Evolutionary conservation across 2,797 vertebrate species (phyloP).

Genomic region (Malurus splendens): DNA sequence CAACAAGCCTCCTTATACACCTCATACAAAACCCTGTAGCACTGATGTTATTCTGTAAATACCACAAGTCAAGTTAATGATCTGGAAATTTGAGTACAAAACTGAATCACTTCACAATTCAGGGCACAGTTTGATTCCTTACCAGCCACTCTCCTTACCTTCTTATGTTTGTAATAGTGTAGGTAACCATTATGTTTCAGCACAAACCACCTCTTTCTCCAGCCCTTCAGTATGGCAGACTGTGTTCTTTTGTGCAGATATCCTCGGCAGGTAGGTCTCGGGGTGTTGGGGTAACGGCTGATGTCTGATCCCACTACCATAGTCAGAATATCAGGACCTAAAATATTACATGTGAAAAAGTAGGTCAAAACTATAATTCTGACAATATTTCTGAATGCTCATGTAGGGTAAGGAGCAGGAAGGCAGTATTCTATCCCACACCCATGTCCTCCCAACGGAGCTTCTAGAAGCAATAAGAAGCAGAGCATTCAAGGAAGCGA

Average conservation of each 20-base stretch:
- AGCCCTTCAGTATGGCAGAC: slow-evolving; percentile 83
- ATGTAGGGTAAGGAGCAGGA: not conserved
- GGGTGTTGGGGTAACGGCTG: slow-evolving; percentile 80
- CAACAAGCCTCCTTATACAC: not conserved
- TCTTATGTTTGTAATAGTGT: slow-evolving; percentile 87
- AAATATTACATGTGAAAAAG: not conserved
- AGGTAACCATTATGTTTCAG: slow-evolving; percentile 85
- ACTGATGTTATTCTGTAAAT: not conserved
- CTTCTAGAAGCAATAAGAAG: not conserved
- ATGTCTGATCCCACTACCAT: slow-evolving; percentile 89
- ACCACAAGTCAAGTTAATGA: not conserved
- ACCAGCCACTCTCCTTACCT: slow-evolving; percentile 70
- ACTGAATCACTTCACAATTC: not conserved
- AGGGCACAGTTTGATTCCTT: not conserved
- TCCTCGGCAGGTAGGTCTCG: slow-evolving; percentile 82
- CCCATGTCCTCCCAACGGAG: not conserved
- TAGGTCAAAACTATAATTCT: not conserved
- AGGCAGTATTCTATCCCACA: fast-evolving
- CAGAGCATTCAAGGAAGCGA: not conserved
- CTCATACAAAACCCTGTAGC: not conserved
- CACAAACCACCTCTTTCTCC: slow-evolving; percentile 93
- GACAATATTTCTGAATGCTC: not conserved
- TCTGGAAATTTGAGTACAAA: not conserved
- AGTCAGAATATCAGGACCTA: slow-evolving; percentile 84
- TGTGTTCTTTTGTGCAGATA: slow-evolving; percentile 88